Conservation (phyloP, 2,113 vertebrate genomes). For the Larimichthys crocea region DNA sequence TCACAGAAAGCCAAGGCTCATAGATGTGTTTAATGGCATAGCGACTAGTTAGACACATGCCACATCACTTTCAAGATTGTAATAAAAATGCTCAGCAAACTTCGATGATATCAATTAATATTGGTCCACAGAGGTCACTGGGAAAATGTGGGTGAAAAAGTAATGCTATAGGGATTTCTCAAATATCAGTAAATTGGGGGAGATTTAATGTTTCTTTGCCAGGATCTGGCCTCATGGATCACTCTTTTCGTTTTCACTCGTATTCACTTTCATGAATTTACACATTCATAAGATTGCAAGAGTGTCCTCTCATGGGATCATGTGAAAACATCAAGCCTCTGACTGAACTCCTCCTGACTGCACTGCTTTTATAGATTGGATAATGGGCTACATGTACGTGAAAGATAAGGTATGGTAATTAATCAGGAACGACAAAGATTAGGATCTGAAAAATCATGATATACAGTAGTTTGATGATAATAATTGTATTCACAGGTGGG, state of each 20-base stretch:
- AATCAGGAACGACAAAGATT: conserved; percentile 17
- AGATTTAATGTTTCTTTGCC: conserved; percentile 27
- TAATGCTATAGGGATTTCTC: conserved; percentile 48
- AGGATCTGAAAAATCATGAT: conserved; percentile 8
- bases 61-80: conserved; percentile 27
- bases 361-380: conserved; percentile 24
- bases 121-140: conserved; percentile 32
- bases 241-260: conserved; percentile 47
- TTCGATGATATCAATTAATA: conserved; percentile 45
- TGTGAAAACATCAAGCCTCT: conserved; percentile 32
- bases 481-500: conserved; percentile 87
- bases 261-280: conserved; percentile 56
- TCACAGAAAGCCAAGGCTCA: conserved; percentile 37
- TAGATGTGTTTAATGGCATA: conserved; percentile 12
- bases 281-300: conserved; percentile 40
- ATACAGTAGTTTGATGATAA: not conserved
- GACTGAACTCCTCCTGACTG: conserved; percentile 38
- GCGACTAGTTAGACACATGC: conserved; percentile 14
- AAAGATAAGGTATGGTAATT: not conserved
- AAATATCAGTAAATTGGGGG: conserved; percentile 33
- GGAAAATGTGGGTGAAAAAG: conserved; percentile 37
- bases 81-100: conserved; percentile 36
- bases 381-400: not conserved
- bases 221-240: conserved; percentile 37
- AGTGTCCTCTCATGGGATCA: conserved; percentile 39